Conservation (phyloP, 1,140 invertebrate species). For the Cheumatopsyche charites region DNA sequence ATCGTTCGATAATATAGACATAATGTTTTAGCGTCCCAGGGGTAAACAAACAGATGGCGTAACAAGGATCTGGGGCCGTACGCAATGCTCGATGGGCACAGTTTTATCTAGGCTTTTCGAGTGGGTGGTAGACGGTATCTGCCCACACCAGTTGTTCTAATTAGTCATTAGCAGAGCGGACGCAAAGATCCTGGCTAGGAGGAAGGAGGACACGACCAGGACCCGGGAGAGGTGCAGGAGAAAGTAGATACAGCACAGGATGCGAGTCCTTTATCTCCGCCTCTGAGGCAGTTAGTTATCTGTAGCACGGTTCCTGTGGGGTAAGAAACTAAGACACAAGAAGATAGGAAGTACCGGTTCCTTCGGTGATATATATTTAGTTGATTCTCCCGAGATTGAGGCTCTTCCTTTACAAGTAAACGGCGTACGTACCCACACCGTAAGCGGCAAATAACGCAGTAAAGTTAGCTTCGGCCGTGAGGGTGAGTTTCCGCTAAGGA, state of each 20-base stretch:
- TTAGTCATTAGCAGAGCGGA: conserved; percentile 45
- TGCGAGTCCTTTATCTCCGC: conserved; percentile 45
- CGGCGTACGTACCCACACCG: conserved; percentile 4
- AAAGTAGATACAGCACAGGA: conserved; percentile 44
- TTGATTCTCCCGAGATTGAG: conserved; percentile 48
- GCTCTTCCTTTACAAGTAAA: conserved; percentile 29
- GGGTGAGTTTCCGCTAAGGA: conserved; percentile 39
- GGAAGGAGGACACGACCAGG: conserved; percentile 32
- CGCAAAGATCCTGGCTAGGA: conserved; percentile 34
- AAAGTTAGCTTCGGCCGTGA: conserved; percentile 42
- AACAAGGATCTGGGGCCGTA: conserved; percentile 9
- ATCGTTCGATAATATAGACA: conserved; percentile 15
- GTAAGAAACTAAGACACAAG: conserved; percentile 40
- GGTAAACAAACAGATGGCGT: conserved; percentile 25
- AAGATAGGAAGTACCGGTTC: conserved; percentile 45
- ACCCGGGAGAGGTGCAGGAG: conserved; percentile 29
- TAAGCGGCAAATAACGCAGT: conserved; percentile 37
- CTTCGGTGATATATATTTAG: conserved; percentile 43
- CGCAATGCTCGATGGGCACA: conserved; percentile 25
- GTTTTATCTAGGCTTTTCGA: conserved; percentile 20
- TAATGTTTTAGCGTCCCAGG: conserved; percentile 26
- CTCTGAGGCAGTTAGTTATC: conserved; percentile 46
- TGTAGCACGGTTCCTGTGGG: conserved; percentile 45
- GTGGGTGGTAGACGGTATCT: conserved; percentile 31
- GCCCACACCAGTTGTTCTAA: conserved; percentile 41